A percentile compares a stretch with the other conserved stretches of the same genome.
These are phyloP conservation scores for Labrus mixtus DNA, from an alignment of 2,113 vertebrate genomes.

Conservation along the genomic window DNA sequence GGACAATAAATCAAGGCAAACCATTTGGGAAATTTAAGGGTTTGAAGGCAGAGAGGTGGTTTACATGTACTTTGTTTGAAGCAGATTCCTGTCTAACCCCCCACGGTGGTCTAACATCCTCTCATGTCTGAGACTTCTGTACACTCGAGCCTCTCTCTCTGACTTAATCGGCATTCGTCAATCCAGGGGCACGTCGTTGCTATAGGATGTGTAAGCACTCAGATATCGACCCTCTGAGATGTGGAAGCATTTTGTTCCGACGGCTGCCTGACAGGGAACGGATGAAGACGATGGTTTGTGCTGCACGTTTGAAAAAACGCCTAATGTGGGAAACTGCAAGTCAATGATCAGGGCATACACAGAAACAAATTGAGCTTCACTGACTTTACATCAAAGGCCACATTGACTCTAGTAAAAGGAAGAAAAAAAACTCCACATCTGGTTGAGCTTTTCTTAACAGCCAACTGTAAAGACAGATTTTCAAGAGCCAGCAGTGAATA, in stretches of 20 bases:
- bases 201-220: slow-evolving; percentile 63
- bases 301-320: slow-evolving; percentile 21
- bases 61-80: slow-evolving; percentile 16
- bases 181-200: slow-evolving; percentile 30
- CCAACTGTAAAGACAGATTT: slow-evolving; percentile 50
- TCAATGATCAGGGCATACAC: slow-evolving; percentile 63
- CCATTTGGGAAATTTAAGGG: slow-evolving; percentile 14
- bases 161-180: slow-evolving; percentile 49
- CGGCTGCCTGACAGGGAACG: slow-evolving; percentile 35
- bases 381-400: slow-evolving; percentile 67
- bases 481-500: slow-evolving; percentile 37
- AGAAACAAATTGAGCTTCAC: slow-evolving; percentile 61
- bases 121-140: slow-evolving; percentile 18
- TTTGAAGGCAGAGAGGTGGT: slow-evolving; percentile 1
- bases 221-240: slow-evolving; percentile 48
- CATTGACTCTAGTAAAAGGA: slow-evolving; percentile 59
- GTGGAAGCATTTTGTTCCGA: slow-evolving; percentile 52
- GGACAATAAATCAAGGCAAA: slow-evolving; percentile 8
- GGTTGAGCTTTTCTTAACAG: slow-evolving; percentile 41
- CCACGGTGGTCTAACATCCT: slow-evolving; percentile 34
- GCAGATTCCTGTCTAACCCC: slow-evolving; percentile 45
- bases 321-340: slow-evolving; percentile 49
- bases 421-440: slow-evolving; percentile 43
- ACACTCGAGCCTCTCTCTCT: slow-evolving; percentile 15
- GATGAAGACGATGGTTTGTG: slow-evolving; percentile 49